A percentile compares a stretch with the other conserved stretches of the same genome.
Evolutionary conservation across 2,113 vertebrate species (phyloP).

Genomic region (Saguinus midas): DNA sequence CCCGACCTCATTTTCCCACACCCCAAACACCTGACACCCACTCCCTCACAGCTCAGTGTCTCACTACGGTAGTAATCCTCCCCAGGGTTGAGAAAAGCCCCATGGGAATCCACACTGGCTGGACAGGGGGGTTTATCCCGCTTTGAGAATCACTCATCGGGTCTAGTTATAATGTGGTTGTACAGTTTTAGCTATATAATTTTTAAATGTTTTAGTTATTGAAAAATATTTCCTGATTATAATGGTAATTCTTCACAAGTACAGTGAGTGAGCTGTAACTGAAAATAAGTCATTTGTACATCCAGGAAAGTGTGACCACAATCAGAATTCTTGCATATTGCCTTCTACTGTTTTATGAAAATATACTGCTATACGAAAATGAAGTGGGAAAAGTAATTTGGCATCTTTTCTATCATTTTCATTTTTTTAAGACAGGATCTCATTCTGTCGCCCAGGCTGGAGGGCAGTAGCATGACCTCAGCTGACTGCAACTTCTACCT

Average conservation of each 20-base stretch:
- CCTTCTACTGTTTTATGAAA: not conserved
- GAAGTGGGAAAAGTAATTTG: not conserved
- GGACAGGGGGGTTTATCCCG: not conserved
- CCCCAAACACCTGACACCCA: not conserved
- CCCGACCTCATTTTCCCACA: not conserved
- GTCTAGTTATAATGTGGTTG: not conserved
- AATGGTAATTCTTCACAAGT: not conserved
- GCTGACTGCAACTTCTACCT: not conserved
- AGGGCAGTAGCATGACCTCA: not conserved
- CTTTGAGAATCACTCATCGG: not conserved
- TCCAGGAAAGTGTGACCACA: too few relatives aligned
- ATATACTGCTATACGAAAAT: not conserved
- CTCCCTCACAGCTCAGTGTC: not conserved
- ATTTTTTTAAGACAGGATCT: not conserved
- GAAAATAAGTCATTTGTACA: too few relatives aligned
- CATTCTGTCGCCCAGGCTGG: not conserved
- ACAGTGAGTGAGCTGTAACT: not conserved
- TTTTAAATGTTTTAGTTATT: slow-evolving; percentile 26
- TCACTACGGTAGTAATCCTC: not conserved
- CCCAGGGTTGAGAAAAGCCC: not conserved
- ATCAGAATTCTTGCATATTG: not conserved
- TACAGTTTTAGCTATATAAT: not conserved
- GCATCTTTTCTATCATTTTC: not conserved
- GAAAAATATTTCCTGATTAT: slow-evolving; percentile 20
- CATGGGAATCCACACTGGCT: not conserved